These are phyloP conservation scores for Periophthalmodon schlosseri DNA, from an alignment of 2,113 vertebrate species.

Conservation along the genomic window DNA sequence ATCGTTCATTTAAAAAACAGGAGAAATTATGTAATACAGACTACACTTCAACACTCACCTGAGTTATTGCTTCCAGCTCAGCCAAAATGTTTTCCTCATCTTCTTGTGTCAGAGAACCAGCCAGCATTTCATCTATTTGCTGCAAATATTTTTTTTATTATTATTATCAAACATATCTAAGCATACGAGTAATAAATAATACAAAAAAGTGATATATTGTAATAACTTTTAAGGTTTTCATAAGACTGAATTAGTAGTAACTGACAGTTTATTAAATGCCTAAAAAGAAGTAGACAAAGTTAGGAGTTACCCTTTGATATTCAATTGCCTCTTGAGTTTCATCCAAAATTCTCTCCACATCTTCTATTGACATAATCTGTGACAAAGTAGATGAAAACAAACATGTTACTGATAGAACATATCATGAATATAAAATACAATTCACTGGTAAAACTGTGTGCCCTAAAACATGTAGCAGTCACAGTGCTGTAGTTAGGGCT, in stretches of 20 bases:
- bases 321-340: slow-evolving; percentile 92
- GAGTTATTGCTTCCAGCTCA: slow-evolving; percentile 87
- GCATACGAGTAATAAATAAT: background rate
- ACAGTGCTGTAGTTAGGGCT: slow-evolving; percentile 55
- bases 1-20: no score
- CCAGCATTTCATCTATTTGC: slow-evolving; percentile 94
- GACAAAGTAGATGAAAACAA: slow-evolving; percentile 20
- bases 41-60: slow-evolving; percentile 71
- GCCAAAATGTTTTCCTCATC: slow-evolving; percentile 89
- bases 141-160: slow-evolving; percentile 42
- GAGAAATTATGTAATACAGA: background rate
- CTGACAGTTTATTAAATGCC: background rate
- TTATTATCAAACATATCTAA: background rate
- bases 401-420: slow-evolving; percentile 2
- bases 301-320: slow-evolving; percentile 86
- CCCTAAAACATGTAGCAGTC: slow-evolving; percentile 42
- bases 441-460: slow-evolving; percentile 15
- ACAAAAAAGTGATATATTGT: background rate
- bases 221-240: background rate
- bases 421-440: slow-evolving; percentile 12
- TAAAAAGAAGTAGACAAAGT: background rate
- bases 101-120: slow-evolving; percentile 86
- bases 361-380: slow-evolving; percentile 93
- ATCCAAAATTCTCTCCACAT: slow-evolving; percentile 93
- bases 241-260: background rate